Conservation (phyloP, 1,140 invertebrate species). For the Hermetia illucens region DNA sequence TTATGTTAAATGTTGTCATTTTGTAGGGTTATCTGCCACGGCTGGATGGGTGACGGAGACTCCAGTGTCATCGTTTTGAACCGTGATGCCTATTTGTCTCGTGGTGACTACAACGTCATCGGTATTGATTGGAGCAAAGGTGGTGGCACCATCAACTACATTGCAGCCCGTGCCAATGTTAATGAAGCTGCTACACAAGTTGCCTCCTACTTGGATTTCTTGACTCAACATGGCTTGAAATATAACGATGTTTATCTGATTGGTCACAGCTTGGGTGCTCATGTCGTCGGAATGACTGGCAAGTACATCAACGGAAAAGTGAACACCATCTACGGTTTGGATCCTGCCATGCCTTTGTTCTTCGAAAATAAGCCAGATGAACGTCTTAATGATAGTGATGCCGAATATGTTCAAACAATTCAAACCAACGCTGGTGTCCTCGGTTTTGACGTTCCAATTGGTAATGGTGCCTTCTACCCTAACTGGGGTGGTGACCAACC, state of each 20-base stretch:
- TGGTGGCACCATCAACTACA: conserved; percentile 3
- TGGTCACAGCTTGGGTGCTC: conserved; percentile 44
- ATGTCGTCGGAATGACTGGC: conserved; percentile 41
- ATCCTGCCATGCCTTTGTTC: conserved; percentile 45
- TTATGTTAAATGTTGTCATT: too few relatives aligned
- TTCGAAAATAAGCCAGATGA: not conserved
- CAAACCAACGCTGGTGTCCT: conserved; percentile 34
- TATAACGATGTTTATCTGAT: conserved; percentile 34
- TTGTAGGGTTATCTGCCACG: conserved; percentile 23
- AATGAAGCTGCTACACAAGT: conserved; percentile 10
- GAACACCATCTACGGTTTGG: conserved; percentile 38
- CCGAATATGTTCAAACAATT: conserved; percentile 20
- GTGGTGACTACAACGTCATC: conserved; percentile 36
- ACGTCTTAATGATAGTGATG: conserved; percentile 23
- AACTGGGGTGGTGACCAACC: conserved; percentile 38
- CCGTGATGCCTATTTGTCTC: conserved; percentile 34
- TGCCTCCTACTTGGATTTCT: conserved; percentile 13
- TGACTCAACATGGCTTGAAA: conserved; percentile 12
- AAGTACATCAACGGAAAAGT: conserved; percentile 31
- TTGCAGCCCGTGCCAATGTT: not conserved
- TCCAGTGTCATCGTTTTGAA: conserved; percentile 19
- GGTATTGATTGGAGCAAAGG: conserved; percentile 43
- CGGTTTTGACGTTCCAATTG: conserved; percentile 27
- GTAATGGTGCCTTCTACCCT: conserved; percentile 39
- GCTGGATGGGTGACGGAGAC: conserved; percentile 18